These are phyloP conservation scores for Danio rerio DNA, from an alignment of 2,113 vertebrate species.

Conservation along the genomic window GRCz12tu NC_133182.1:35986001-35986500, in stretches of 20 bases:
- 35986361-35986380: constrained; percentile 25
- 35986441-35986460: constrained; percentile 62
- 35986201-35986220: constrained; percentile 9
- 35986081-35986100: too few species aligned
- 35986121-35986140: not conserved
- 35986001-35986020: too few species aligned
- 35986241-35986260: constrained; percentile 5
- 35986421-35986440: constrained; percentile 52
- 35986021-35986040: too few species aligned
- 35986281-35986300: constrained; percentile 36
- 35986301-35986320: constrained; percentile 8
- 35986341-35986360: constrained; percentile 10
- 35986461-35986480: constrained; percentile 66
- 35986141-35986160: not conserved
- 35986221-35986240: not conserved
- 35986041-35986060: too few species aligned
- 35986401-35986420: constrained; percentile 40
- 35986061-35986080: too few species aligned
- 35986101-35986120: too few species aligned
- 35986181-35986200: not conserved
- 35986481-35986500: constrained; percentile 74
- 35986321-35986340: constrained; percentile 36
- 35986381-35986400: constrained; percentile 40
- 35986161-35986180: constrained; percentile 17
- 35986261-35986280: constrained; percentile 21